These are phyloP conservation scores for Tetragnatha versicolor DNA, from an alignment of 1,140 invertebrate species.

Conservation along the genomic window DNA sequence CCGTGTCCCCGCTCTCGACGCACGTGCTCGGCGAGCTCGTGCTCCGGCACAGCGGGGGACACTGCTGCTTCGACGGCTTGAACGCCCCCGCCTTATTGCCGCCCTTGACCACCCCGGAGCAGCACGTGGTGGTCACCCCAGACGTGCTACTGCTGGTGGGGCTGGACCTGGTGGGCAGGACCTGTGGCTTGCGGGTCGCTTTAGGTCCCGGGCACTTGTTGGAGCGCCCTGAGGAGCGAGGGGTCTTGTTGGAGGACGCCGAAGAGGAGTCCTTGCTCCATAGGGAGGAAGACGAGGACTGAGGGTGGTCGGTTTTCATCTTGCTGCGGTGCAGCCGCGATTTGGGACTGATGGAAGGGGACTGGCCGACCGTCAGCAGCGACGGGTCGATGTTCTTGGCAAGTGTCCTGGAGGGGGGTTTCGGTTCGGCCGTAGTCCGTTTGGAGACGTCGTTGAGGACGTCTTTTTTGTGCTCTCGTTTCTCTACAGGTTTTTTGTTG, in stretches of 20 bases:
- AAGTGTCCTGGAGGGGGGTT: slow-evolving; percentile 10
- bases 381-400: slow-evolving; percentile 22
- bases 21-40: slow-evolving; percentile 47
- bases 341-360: slow-evolving; percentile 33
- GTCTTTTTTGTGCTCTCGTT: slow-evolving; percentile 33
- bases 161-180: slow-evolving; percentile 29
- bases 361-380: slow-evolving; percentile 38
- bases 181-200: neutral
- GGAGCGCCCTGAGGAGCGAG: neutral
- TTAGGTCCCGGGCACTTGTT: neutral
- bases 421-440: slow-evolving; percentile 31
- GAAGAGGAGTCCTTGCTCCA: slow-evolving; percentile 45
- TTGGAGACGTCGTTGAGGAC: slow-evolving; percentile 15
- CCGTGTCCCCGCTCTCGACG: slow-evolving; percentile 46
- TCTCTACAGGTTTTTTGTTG: slow-evolving; percentile 6
- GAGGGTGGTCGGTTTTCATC: slow-evolving; percentile 32
- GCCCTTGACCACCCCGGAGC: slow-evolving; percentile 6
- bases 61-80: slow-evolving; percentile 27
- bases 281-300: slow-evolving; percentile 42
- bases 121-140: slow-evolving; percentile 40
- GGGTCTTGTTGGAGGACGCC: slow-evolving; percentile 2
- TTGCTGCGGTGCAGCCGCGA: slow-evolving; percentile 31
- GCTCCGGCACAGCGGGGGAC: slow-evolving; percentile 21
- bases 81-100: slow-evolving; percentile 29
- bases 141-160: slow-evolving; percentile 46